Evolutionary conservation across 2,113 vertebrate genomes (phyloP), one percentile per base, ranked within the genome.

Genomic region (Vireo altiloquus): DNA sequence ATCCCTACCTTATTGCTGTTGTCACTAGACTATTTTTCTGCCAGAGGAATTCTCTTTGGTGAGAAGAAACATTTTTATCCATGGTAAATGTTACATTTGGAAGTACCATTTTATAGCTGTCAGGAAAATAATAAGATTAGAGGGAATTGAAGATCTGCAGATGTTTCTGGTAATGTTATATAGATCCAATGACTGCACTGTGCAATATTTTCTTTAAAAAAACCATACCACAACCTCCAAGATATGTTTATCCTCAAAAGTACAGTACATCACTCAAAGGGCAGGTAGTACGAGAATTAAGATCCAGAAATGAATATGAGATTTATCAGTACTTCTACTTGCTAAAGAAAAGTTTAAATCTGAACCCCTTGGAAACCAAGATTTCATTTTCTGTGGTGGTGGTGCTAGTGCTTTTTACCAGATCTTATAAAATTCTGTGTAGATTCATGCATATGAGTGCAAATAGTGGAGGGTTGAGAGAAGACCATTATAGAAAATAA

Each of bases 61-160:
- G n/a, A 93, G 83, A 85, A 86, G 44, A 90, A 94, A 86, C 22
- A 15, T 69, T 89, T 76, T 78, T 65, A 65, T 17, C 15, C 7
- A 6, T 21, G 56, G 35, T 35, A 64, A 84, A 71, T 57, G 25
- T n/a, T 77, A 46, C 7, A 31, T 81, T 94, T 90, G 44, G 53
- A 88, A 37, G 24, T 23, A 86, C 65, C 47, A 31, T 42, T 83
- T 91, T 91, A 59, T 59, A 76, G 39, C 66, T 85, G 12, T 80
- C 59, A 52, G 42, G 63, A 33, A 77, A 94, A 27, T 35, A 87
- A 77, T 80, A 49, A 71, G 44, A 78, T 96, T 90, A 94, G 60
- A 60, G 31, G 10, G 42, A 95, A 69, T 0, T 93, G 90, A 95
- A 86, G 68, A 39, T 89, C 69, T 95, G 68, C 91, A 95, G 90